These are phyloP conservation scores for Plemyria rubiginata DNA, from an alignment of 2,888 invertebrate species.

Conservation along the genomic window DNA sequence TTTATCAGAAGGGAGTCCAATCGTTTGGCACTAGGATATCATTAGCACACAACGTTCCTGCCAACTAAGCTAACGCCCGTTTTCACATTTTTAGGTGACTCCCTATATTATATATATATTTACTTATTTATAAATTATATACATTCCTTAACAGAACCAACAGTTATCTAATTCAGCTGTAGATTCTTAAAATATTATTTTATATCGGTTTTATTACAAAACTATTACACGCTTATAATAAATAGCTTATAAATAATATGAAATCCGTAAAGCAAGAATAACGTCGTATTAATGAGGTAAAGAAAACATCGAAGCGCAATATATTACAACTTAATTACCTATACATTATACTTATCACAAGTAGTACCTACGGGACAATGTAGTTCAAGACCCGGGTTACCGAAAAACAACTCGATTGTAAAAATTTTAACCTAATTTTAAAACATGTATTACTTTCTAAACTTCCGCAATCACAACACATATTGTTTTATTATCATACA, in stretches of 20 bases:
- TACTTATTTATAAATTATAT: not conserved
- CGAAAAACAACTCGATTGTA: slow-evolving; percentile 1
- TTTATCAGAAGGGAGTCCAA: too few relatives aligned
- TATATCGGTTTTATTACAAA: slow-evolving; percentile 13
- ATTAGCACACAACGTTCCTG: too few relatives aligned
- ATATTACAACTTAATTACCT: slow-evolving; percentile 78
- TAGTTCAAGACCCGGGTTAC: slow-evolving; percentile 8
- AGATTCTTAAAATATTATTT: slow-evolving; percentile 1
- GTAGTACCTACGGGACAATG: slow-evolving; percentile 9
- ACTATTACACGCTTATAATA: slow-evolving; percentile 51
- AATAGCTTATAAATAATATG: slow-evolving; percentile 62
- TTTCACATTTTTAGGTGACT: too few relatives aligned
- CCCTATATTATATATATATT: too few relatives aligned
- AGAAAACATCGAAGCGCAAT: slow-evolving; percentile 74
- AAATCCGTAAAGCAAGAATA: slow-evolving; percentile 73
- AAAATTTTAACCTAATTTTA: not conserved
- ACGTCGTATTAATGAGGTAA: slow-evolving; percentile 73
- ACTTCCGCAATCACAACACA: not conserved
- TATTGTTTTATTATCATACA: too few relatives aligned
- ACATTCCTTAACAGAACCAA: not conserved
- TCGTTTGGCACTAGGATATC: too few relatives aligned
- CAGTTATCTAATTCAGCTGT: not conserved
- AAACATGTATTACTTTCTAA: not conserved
- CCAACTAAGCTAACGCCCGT: too few relatives aligned
- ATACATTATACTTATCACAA: slow-evolving; percentile 78